These are phyloP conservation scores for Macrophya alboannulata DNA, from an alignment of 2,888 invertebrate species.

Conservation along the genomic window DNA sequence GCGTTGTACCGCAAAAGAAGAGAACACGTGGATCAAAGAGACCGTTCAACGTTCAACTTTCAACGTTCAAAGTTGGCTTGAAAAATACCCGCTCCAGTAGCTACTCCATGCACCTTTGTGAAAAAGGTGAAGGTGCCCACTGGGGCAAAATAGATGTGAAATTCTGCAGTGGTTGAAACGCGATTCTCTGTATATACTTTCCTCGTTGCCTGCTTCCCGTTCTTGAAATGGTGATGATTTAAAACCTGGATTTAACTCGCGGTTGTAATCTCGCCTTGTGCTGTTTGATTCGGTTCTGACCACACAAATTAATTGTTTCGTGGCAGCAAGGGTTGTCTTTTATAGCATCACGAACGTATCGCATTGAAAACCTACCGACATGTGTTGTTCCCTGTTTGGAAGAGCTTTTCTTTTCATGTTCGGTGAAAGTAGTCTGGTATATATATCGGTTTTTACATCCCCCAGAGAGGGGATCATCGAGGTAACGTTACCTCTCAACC, in stretches of 20 bases:
- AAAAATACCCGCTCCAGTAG: slow-evolving; percentile 49
- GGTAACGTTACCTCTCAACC: not conserved
- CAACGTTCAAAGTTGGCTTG: slow-evolving; percentile 13
- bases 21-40: slow-evolving; percentile 12
- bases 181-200: slow-evolving; percentile 22
- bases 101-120: slow-evolving; percentile 23
- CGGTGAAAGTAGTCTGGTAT: not conserved
- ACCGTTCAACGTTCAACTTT: slow-evolving; percentile 18
- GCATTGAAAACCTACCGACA: too few relatives aligned
- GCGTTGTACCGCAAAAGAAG: not conserved
- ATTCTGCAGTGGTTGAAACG: slow-evolving; percentile 8
- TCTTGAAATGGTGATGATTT: not conserved
- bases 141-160: slow-evolving; percentile 1
- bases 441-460: not conserved
- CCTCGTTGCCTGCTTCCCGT: not conserved
- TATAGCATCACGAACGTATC: too few relatives aligned
- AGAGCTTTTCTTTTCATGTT: not conserved
- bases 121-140: not conserved
- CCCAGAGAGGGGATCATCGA: not conserved
- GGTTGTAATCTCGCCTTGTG: not conserved
- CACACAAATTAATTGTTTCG: not conserved
- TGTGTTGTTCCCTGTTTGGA: not conserved
- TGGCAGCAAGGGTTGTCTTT: not conserved
- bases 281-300: not conserved
- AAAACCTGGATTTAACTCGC: not conserved